phyloP scores from a whole-genome alignment of 2,888 invertebrate genomes.

The Syritta pipiens region DNA sequence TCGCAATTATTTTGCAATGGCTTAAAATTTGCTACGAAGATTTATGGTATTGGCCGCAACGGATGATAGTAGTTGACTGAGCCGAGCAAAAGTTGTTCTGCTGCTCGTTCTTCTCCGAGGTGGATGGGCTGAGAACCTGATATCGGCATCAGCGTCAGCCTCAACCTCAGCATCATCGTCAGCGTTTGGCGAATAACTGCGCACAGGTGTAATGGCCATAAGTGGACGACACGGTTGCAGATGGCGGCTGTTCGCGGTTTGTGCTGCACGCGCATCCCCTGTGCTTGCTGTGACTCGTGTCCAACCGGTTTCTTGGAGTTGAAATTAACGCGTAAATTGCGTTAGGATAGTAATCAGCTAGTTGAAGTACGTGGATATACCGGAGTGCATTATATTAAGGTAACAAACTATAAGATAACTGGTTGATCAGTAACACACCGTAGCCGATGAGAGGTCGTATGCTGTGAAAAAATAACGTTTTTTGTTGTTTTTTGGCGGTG shows the following conservation, averaged over 20 bases:
- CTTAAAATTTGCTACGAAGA: slow-evolving; percentile 65
- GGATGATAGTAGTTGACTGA: slow-evolving; percentile 57
- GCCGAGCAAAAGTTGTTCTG: slow-evolving; percentile 41
- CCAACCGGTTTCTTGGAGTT: slow-evolving; percentile 72
- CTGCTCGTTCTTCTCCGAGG: neutral
- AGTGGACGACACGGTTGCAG: slow-evolving; percentile 64
- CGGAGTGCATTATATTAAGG: slow-evolving; percentile 49
- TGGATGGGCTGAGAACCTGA: slow-evolving; percentile 48
- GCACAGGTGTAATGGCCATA: slow-evolving; percentile 69
- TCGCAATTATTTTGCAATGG: slow-evolving; percentile 67
- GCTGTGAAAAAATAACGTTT: no score
- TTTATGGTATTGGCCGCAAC: slow-evolving; percentile 64
- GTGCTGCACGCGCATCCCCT: slow-evolving; percentile 51
- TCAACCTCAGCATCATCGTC: no score
- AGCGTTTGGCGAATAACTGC: slow-evolving; percentile 57
- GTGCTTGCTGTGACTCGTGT: slow-evolving; percentile 71
- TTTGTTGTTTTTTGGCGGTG: no score
- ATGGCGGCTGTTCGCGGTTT: slow-evolving; percentile 31
- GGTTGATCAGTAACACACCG: slow-evolving; percentile 52
- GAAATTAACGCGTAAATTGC: slow-evolving; percentile 76
- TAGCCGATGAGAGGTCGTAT: neutral
- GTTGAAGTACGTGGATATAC: slow-evolving; percentile 20
- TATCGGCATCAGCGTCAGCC: no score
- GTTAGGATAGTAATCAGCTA: slow-evolving; percentile 77
- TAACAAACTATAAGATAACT: slow-evolving; percentile 56